Base-by-base conservation (phyloP, 2,797 vertebrate genomes). In the Adrianichthys oophorus region DNA sequence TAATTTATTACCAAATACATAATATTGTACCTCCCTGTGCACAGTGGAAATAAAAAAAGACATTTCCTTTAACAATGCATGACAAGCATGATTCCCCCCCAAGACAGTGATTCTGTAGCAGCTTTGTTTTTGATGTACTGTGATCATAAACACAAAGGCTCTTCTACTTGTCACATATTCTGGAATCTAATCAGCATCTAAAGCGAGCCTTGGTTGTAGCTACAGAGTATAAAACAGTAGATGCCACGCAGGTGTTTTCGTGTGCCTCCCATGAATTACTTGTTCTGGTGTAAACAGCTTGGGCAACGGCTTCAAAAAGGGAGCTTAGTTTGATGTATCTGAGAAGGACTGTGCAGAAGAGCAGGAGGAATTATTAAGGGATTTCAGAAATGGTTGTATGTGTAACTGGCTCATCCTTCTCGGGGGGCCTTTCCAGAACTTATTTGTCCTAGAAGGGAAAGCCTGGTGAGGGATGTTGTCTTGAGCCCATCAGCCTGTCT, bases 381-480 rank as follows among this genome's bases (percentile, higher is more conserved):
- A 45, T 24, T 32, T 52, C 55, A 17, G 55, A 62, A 52, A 49
- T 44, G 47, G 43, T 41, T 43, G 29, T 50, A 23, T 48, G 48
- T 53, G 37, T 63, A 53, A 71, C 57, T 56, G 70, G 58, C 61
- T 79, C 74, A 84, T 90, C 65, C 52, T 57, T 91, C 79, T 83
- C 32, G 41, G 54, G 4, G 53, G 21, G 51, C 48, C 32, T 41
- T 69, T 65, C 48, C 23, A 81, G 73, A 75, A 84, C 76, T 68
- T 53, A 82, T 87, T 86, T 85, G 77, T 89, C 83, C 82, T 76
- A 72, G 62, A 59, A 70, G 81, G 73, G 72, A 80, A 61, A 50
- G 51, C 48, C 8, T 43, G 43, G 50, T 90, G 86, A 89, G 76
- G 75, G 72, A 88, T 89, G 76, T 76, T 52, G 74, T 64, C 63